Conservation (phyloP, 2,113 vertebrate genomes). For the Blennius ocellaris region DNA sequence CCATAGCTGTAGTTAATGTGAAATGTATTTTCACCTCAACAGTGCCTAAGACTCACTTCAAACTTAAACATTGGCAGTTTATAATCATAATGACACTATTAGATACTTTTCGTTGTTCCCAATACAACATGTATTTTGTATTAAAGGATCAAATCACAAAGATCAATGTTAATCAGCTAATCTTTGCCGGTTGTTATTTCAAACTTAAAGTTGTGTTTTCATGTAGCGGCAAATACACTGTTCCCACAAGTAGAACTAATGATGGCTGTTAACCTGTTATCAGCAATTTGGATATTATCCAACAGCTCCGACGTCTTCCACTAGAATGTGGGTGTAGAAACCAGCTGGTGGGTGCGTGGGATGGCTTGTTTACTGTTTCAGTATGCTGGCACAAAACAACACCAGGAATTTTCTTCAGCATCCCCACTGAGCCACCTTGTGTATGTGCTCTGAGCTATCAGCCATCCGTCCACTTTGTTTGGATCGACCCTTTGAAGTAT, state of each 20-base stretch:
- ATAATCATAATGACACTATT: too few species aligned
- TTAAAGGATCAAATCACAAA: too few species aligned
- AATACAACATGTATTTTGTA: too few species aligned
- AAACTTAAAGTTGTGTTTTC: too few species aligned
- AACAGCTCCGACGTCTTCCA: conserved; percentile 73
- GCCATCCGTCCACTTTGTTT: conserved; percentile 19
- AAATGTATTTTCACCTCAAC: too few species aligned
- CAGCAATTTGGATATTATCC: conserved; percentile 66
- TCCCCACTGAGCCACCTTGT: conserved; percentile 52
- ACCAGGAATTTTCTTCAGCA: conserved; percentile 56
- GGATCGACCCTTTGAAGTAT: conserved; percentile 7
- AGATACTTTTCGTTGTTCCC: too few species aligned
- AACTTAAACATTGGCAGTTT: too few species aligned
- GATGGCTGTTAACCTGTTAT: conserved; percentile 64
- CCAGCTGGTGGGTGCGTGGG: conserved; percentile 82
- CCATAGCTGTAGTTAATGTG: too few species aligned
- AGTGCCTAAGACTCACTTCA: too few species aligned
- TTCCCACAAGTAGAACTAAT: conserved; percentile 51
- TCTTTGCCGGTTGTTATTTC: too few species aligned
- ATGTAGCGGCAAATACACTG: conserved; percentile 1
- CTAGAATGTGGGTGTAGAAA: conserved; percentile 78
- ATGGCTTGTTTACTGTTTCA: conserved; percentile 78
- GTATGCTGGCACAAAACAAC: conserved; percentile 64
- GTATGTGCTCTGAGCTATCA: conserved; percentile 22
- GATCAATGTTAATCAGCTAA: too few species aligned